Percentiles rank a stretch among this genome's conserved stretches.
phyloP scores from a whole-genome alignment of 2,888 invertebrate genomes.

The Slavum lentiscoides region DNA sequence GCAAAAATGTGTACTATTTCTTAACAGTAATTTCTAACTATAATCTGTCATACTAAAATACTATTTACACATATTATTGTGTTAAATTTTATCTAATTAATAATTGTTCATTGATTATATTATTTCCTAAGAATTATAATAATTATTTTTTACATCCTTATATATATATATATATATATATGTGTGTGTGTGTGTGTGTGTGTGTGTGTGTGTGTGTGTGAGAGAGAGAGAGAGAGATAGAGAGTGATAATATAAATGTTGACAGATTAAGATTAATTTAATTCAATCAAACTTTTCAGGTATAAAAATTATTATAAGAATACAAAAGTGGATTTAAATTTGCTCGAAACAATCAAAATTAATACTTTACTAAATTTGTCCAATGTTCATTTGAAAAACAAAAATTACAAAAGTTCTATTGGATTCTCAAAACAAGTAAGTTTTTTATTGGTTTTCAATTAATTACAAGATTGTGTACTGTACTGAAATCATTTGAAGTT shows the following conservation, averaged over 20 bases:
- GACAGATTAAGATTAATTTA: neutral
- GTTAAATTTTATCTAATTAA: too few species aligned
- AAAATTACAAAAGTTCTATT: constrained; percentile 67
- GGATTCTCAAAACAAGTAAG: constrained; percentile 70
- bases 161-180: neutral
- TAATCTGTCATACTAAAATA: too few species aligned
- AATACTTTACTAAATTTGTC: constrained; percentile 70
- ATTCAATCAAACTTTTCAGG: constrained; percentile 20
- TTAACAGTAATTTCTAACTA: too few species aligned
- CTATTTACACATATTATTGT: too few species aligned
- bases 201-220: too few species aligned
- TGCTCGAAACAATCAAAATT: constrained; percentile 28
- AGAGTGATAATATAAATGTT: neutral
- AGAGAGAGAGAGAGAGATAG: too few species aligned
- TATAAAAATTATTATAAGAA: constrained; percentile 35
- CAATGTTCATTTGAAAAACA: constrained; percentile 71
- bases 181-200: too few species aligned
- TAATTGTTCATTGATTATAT: too few species aligned
- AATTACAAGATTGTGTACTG: neutral
- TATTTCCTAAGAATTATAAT: too few species aligned
- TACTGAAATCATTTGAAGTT: neutral
- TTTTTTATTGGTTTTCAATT: constrained; percentile 1
- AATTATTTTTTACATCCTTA: neutral
- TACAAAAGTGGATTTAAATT: constrained; percentile 6
- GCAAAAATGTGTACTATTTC: neutral